Percentiles rank a stretch among this genome's conserved stretches.
Conservation (phyloP, 35 echinoderm and acorn worm species). For the Ophioderma brevispina region DNA sequence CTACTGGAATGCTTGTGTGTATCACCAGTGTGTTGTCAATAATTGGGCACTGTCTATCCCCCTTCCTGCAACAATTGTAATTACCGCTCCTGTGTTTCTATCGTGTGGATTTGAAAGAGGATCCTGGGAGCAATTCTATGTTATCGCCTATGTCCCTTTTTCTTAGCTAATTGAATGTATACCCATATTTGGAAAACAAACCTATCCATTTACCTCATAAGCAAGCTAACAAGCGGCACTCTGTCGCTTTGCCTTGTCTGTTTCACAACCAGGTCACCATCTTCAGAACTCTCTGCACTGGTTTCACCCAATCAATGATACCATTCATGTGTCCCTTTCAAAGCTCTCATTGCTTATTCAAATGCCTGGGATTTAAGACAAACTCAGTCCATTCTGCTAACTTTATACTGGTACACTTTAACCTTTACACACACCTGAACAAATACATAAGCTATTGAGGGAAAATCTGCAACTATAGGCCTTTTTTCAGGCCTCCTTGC, state of each 20-base stretch:
- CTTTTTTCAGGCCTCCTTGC: no score
- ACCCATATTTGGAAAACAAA: background rate
- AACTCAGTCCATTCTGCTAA: no score
- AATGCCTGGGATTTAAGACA: slow-evolving; percentile 93
- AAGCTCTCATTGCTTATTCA: slow-evolving; percentile 95
- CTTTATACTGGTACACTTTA: no score
- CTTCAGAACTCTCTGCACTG: slow-evolving; percentile 61
- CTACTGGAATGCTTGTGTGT: no score
- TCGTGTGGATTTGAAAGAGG: background rate
- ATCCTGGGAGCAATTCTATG: background rate
- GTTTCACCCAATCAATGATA: slow-evolving; percentile 88
- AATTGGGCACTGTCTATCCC: no score
- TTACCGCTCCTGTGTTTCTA: no score
- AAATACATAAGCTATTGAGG: no score
- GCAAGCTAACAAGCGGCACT: slow-evolving; percentile 83
- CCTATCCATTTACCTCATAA: slow-evolving; percentile 94
- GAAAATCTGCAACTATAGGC: no score
- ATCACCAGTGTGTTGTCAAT: no score
- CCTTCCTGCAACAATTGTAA: no score
- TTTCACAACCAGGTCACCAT: slow-evolving; percentile 87
- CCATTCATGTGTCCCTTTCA: slow-evolving; percentile 88
- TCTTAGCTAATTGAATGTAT: background rate
- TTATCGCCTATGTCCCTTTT: background rate
- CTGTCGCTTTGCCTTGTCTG: slow-evolving; percentile 83
- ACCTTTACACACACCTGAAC: no score